A percentile compares a stretch with the other conserved stretches of the same genome.
phyloP scores from a whole-genome alignment of 2,888 invertebrate species.

The Sinelater perroti region DNA sequence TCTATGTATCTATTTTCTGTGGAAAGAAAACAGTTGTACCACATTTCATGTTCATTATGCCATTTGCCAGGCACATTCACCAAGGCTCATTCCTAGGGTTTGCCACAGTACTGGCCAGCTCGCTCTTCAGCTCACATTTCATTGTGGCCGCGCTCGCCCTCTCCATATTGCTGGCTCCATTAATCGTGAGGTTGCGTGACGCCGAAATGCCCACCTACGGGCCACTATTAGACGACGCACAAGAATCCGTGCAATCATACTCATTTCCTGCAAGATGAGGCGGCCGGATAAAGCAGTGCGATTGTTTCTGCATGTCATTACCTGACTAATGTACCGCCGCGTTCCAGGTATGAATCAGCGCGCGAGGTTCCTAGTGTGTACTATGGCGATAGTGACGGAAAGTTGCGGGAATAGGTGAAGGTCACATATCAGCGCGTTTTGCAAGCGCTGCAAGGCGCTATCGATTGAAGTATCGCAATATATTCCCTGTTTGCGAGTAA shows the following conservation, averaged over 20 bases:
- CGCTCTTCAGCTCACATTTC: too few species aligned
- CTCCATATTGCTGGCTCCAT: slow-evolving; percentile 6
- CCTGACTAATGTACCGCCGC: neutral
- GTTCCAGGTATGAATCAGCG: slow-evolving; percentile 10
- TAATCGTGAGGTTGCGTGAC: slow-evolving; percentile 27
- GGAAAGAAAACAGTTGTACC: too few species aligned
- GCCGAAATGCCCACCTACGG: slow-evolving; percentile 17
- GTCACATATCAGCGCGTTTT: slow-evolving; percentile 28
- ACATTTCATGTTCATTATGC: too few species aligned
- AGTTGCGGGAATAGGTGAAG: slow-evolving; percentile 43
- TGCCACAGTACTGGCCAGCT: too few species aligned
- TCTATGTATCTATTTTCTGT: too few species aligned
- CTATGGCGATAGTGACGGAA: slow-evolving; percentile 29
- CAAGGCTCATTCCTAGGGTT: too few species aligned
- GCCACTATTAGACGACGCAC: slow-evolving; percentile 26
- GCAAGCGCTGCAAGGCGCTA: slow-evolving; percentile 11
- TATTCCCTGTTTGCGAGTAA: slow-evolving; percentile 19
- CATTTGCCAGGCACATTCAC: too few species aligned
- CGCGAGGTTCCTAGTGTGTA: slow-evolving; percentile 5
- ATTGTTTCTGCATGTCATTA: slow-evolving; percentile 22
- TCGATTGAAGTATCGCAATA: slow-evolving; percentile 19
- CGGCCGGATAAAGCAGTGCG: slow-evolving; percentile 14
- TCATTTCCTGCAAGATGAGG: slow-evolving; percentile 25
- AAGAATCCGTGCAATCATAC: slow-evolving; percentile 30
- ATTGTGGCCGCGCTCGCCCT: neutral